Conservation (phyloP, 2,888 invertebrate species). For the Brachyptera risi region DNA sequence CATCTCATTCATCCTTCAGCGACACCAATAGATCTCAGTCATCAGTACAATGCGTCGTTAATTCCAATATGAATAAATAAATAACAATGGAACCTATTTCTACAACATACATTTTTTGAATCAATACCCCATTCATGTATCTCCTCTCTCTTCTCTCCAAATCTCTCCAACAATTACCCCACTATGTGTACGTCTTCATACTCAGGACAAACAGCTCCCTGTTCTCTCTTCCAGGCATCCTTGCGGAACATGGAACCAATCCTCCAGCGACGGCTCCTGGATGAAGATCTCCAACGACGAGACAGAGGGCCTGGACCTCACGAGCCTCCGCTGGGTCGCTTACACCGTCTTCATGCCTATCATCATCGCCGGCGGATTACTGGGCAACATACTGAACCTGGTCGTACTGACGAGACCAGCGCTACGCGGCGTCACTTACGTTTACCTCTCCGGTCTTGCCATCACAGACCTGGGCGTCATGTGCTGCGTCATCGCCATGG, state of each 20-base stretch:
- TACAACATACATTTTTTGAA: too few relatives aligned
- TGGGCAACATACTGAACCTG: slow-evolving; percentile 48
- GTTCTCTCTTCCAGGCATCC: slow-evolving; percentile 8
- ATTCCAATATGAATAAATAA: too few relatives aligned
- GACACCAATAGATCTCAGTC: too few relatives aligned
- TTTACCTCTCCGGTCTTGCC: slow-evolving; percentile 46
- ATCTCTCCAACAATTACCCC: too few relatives aligned
- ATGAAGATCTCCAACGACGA: slow-evolving; percentile 11
- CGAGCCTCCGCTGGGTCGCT: slow-evolving; percentile 28
- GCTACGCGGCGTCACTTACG: slow-evolving; percentile 47
- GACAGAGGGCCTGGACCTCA: slow-evolving; percentile 8
- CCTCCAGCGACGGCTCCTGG: slow-evolving; percentile 5
- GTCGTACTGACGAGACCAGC: slow-evolving; percentile 47
- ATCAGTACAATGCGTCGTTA: too few relatives aligned
- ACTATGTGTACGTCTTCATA: too few relatives aligned
- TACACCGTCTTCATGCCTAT: slow-evolving; percentile 42
- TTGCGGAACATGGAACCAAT: slow-evolving; percentile 8
- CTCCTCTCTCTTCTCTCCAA: too few relatives aligned
- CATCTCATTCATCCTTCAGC: too few relatives aligned
- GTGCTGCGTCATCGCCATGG: slow-evolving; percentile 43
- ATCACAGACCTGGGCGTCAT: slow-evolving; percentile 47
- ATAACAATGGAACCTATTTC: too few relatives aligned
- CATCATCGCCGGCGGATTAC: slow-evolving; percentile 46
- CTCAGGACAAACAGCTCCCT: too few relatives aligned
- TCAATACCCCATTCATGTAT: too few relatives aligned